Conservation (phyloP, 2,113 vertebrate genomes). For the Plotosus lineatus region DNA sequence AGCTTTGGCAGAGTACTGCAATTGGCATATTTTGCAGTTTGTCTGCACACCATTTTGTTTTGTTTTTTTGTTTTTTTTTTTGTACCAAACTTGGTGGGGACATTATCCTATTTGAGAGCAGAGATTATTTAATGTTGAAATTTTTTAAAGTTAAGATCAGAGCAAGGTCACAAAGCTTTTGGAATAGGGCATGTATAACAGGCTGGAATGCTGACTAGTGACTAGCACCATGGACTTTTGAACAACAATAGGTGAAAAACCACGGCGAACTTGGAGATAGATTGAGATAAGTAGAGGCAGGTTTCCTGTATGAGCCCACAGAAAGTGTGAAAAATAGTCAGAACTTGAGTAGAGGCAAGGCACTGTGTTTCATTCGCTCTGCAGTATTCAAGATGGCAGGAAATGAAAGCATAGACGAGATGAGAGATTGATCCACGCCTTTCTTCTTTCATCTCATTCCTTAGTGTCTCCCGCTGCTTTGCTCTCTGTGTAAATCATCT, state of each 20-base stretch:
- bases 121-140: too few relatives aligned
- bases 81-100: too few relatives aligned
- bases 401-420: neutral
- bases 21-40: too few relatives aligned
- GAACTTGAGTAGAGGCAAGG: neutral
- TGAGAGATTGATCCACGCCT: neutral
- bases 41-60: too few relatives aligned
- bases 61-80: too few relatives aligned
- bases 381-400: neutral
- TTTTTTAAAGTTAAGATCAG: too few relatives aligned
- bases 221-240: neutral
- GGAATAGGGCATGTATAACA: neutral
- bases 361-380: neutral
- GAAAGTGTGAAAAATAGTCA: too few relatives aligned
- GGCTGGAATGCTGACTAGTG: too few relatives aligned
- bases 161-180: too few relatives aligned
- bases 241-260: neutral
- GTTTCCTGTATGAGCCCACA: neutral
- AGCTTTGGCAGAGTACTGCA: too few relatives aligned
- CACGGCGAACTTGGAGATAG: neutral
- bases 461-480: slow-evolving; percentile 1
- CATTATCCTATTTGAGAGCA: too few relatives aligned
- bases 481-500: neutral
- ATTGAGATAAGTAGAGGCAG: neutral
- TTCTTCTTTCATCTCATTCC: neutral